Conservation (phyloP, 2,113 vertebrate species). For the Lynx canadensis region DNA sequence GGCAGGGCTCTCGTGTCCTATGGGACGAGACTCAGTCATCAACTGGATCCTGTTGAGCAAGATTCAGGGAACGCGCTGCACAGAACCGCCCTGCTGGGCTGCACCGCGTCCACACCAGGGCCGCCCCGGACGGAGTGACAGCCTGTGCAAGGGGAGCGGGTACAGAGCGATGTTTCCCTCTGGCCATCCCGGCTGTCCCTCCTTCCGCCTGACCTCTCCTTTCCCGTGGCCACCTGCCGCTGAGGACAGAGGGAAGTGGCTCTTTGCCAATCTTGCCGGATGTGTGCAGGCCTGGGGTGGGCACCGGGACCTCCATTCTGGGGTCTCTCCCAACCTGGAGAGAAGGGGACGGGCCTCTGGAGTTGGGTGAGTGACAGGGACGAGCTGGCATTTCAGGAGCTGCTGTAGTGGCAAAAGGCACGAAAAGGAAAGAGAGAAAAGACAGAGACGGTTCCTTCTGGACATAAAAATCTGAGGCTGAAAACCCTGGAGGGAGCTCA, state of each 20-base stretch:
- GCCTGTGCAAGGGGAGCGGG: rapidly evolving
- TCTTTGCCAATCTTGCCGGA: neutral
- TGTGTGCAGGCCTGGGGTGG: neutral
- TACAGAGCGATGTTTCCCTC: neutral
- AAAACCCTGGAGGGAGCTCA: rapidly evolving
- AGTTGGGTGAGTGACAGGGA: too few relatives aligned
- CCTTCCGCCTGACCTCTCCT: neutral
- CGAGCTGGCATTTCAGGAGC: neutral
- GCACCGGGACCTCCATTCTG: too few relatives aligned
- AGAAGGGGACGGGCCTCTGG: neutral
- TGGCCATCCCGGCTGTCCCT: neutral
- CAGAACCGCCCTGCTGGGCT: rapidly evolving
- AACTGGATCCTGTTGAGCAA: neutral
- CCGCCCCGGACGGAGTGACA: neutral
- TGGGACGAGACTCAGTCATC: neutral
- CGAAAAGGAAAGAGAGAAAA: neutral
- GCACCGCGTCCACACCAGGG: rapidly evolving
- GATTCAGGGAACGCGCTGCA: neutral
- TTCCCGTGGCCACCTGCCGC: neutral
- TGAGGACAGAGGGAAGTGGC: neutral
- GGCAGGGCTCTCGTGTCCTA: rapidly evolving
- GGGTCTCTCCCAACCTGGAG: neutral
- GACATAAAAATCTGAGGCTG: neutral
- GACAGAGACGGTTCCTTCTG: neutral
- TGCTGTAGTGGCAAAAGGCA: rapidly evolving